Evolutionary conservation across 2,888 invertebrate genomes (phyloP).

Genomic region (Conus canariensis): DNA sequence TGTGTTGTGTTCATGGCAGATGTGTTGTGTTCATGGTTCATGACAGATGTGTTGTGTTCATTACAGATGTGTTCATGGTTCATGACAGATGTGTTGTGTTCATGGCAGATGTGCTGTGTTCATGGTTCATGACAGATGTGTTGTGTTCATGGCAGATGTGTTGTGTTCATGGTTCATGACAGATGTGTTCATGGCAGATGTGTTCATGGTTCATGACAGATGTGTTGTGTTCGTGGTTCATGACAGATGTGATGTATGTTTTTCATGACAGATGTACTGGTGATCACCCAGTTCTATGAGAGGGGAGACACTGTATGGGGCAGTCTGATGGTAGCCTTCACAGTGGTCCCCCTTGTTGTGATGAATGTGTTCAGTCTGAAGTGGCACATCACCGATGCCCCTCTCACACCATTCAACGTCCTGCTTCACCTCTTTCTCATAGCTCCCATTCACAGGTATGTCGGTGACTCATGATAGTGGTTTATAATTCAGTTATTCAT

Average conservation of each 20-base stretch:
- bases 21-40: too few species aligned
- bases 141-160: too few species aligned
- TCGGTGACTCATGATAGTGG: not conserved
- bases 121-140: too few species aligned
- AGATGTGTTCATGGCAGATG: too few species aligned
- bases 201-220: too few species aligned
- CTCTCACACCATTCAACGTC: slow-evolving; percentile 52
- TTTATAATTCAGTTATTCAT: not conserved
- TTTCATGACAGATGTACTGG: slow-evolving; percentile 61
- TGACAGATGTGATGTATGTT: not conserved
- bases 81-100: too few species aligned
- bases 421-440: slow-evolving; percentile 64
- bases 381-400: slow-evolving; percentile 70
- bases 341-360: slow-evolving; percentile 66
- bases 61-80: too few species aligned
- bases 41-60: too few species aligned
- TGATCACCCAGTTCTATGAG: slow-evolving; percentile 65
- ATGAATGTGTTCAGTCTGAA: slow-evolving; percentile 73
- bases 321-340: slow-evolving; percentile 66
- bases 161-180: too few species aligned
- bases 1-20: too few species aligned
- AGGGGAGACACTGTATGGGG: slow-evolving; percentile 69
- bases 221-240: not conserved
- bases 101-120: not conserved
- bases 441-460: slow-evolving; percentile 68